A percentile compares a stretch with the other conserved stretches of the same genome.
Conservation (phyloP, 2,797 vertebrate genomes). For the Limosa lapponica region DNA sequence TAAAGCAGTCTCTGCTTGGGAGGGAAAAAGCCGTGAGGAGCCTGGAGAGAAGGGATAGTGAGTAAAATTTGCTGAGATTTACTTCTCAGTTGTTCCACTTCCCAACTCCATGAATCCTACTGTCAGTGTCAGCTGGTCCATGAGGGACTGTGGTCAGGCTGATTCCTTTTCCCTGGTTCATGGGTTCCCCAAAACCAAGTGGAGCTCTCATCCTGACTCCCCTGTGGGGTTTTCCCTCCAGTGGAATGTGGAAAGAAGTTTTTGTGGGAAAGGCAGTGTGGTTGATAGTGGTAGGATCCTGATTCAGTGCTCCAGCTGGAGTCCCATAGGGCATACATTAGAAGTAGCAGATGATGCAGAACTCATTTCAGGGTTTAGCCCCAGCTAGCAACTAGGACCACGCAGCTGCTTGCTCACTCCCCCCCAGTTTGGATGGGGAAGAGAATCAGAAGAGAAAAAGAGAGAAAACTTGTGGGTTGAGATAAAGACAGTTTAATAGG, state of each 20-base stretch:
- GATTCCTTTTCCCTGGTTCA: not conserved
- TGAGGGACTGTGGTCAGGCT: rapidly evolving
- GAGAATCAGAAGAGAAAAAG: not conserved
- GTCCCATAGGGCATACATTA: not conserved
- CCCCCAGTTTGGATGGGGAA: not conserved
- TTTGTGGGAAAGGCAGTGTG: not conserved
- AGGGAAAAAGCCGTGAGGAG: not conserved
- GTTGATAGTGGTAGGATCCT: not conserved
- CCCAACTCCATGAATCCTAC: not conserved
- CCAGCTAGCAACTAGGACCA: not conserved
- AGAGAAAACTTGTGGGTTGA: not conserved
- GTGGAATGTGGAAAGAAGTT: not conserved
- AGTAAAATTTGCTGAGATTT: not conserved
- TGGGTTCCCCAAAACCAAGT: not conserved
- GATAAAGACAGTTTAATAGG: not conserved
- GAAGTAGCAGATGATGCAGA: not conserved
- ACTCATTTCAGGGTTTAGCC: not conserved
- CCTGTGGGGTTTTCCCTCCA: not conserved
- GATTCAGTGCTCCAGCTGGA: not conserved
- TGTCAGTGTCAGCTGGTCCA: not conserved
- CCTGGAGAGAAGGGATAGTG: not conserved
- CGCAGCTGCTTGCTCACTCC: not conserved
- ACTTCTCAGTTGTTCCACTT: not conserved
- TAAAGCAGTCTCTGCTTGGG: not conserved
- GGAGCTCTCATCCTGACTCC: not conserved